Base-by-base conservation (phyloP, 2,888 invertebrate species). In the Apodemia hepburni region DNA sequence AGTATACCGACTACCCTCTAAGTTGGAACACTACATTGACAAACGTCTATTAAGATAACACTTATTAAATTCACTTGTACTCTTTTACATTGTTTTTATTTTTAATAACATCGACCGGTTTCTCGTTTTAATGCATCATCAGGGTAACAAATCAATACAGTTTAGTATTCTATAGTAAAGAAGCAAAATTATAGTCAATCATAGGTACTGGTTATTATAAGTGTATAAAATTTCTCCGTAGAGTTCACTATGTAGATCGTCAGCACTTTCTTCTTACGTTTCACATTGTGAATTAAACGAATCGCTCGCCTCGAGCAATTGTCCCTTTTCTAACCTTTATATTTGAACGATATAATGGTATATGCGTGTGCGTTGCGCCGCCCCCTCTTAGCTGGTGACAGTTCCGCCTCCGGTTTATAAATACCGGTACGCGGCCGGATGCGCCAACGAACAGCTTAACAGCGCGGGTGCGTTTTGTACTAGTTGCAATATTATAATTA, bases 341-440 rank as follows among this genome's bases (percentile, higher is more conserved):
- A 22, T 38, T 42, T 33, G 35, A 63, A 51, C 64, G 64, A 54
- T 60, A 64, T 63, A 64, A 62, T 64, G 65, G 59, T 61, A 60
- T 58, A 61, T 60, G 57, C 61, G 62, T 62, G 62, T 62, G 61
- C 54, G 71, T 73, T 63, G 58, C 74, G 74, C 76, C 78, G 80
- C 78, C 75, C 79, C 77, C 80, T 76, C 80, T 75, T 78, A 74
- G 76, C 77, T 75, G 77, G 74, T 76, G 75, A 71, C 73, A 70
- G 73, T 77, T 76, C 78, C 87, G 85, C 85, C 85, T 84, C 83
- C 84, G 83, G 82, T 85, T 84, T 88, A 88, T 86, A 85, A 87
- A 87, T 87, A 88, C 76, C 81, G 77, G 75, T 76, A 76, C 80
- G 83, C 84, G 84, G 85, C 87, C 87, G 87, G 88, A 87, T 86